A percentile compares a stretch with the other conserved stretches of the same genome.
Conservation (phyloP, 2,113 vertebrate genomes). For the Calidris pygmaea region DNA sequence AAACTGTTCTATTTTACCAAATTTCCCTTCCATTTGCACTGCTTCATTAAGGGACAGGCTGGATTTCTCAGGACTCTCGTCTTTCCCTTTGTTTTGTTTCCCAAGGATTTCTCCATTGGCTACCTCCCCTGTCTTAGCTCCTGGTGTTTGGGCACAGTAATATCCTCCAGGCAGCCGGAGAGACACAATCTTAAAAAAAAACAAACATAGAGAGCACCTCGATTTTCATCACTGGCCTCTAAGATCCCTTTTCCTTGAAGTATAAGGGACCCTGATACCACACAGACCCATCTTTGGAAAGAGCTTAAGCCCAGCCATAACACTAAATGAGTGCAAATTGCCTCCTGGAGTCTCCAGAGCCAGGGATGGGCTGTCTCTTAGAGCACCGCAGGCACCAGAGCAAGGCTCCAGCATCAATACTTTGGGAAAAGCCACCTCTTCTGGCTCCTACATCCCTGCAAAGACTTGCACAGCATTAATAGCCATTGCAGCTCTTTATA, state of each 20-base stretch:
- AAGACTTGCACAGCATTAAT: not conserved
- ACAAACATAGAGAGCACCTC: not conserved
- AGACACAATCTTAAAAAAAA: not conserved
- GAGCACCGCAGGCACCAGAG: fast-evolving
- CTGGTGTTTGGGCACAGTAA: not conserved
- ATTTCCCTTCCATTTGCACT: not conserved
- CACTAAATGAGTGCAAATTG: not conserved
- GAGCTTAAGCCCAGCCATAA: not conserved
- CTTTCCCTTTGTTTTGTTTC: constrained; percentile 51
- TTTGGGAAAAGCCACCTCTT: not conserved
- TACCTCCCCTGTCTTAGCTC: not conserved
- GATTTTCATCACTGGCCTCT: fast-evolving
- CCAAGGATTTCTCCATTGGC: constrained; percentile 5
- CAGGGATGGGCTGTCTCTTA: fast-evolving
- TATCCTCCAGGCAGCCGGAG: not conserved
- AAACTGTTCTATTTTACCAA: not conserved
- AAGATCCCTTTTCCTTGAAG: not conserved
- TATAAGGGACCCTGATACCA: not conserved
- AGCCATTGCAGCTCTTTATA: fast-evolving
- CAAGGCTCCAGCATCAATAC: not conserved
- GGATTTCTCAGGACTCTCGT: constrained; percentile 37
- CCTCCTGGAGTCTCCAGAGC: not conserved
- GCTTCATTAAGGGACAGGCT: not conserved
- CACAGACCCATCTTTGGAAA: not conserved
- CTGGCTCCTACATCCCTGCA: not conserved